phyloP scores from a whole-genome alignment of 2,888 invertebrate species.

The Limnephilus marmoratus region DNA sequence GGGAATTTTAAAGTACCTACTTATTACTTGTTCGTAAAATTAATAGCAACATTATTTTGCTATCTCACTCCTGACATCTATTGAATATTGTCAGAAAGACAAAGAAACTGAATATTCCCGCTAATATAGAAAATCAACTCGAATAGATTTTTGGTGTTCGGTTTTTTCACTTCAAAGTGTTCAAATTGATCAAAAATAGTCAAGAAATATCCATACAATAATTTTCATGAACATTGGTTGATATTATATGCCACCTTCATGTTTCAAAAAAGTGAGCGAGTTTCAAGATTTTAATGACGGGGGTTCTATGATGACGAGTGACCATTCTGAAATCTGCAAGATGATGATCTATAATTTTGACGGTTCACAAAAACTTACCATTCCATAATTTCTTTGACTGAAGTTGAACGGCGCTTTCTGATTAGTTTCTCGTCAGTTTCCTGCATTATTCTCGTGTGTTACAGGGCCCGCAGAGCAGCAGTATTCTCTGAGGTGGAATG shows the following conservation, averaged over 20 bases:
- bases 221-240: neutral
- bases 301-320: neutral
- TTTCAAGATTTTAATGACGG: neutral
- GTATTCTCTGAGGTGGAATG: conserved; percentile 96
- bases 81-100: neutral
- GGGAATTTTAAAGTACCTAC: neutral
- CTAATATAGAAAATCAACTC: neutral
- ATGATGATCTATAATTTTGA: neutral
- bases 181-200: neutral
- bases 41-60: neutral
- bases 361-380: neutral
- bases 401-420: neutral
- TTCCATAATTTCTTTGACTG: neutral
- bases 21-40: neutral
- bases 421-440: neutral
- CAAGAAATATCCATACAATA: neutral
- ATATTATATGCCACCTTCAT: neutral
- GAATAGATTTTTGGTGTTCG: neutral
- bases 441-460: neutral
- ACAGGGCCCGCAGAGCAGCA: conserved; percentile 83
- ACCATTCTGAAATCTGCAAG: neutral
- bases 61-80: neutral
- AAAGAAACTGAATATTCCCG: neutral
- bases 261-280: neutral
- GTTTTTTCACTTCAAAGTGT: no score